Percentiles rank a stretch among this genome's conserved stretches.
Conservation (phyloP, 37 sponge, comb jelly and placozoan genomes). For the Halisarca cf. caerulea region DNA sequence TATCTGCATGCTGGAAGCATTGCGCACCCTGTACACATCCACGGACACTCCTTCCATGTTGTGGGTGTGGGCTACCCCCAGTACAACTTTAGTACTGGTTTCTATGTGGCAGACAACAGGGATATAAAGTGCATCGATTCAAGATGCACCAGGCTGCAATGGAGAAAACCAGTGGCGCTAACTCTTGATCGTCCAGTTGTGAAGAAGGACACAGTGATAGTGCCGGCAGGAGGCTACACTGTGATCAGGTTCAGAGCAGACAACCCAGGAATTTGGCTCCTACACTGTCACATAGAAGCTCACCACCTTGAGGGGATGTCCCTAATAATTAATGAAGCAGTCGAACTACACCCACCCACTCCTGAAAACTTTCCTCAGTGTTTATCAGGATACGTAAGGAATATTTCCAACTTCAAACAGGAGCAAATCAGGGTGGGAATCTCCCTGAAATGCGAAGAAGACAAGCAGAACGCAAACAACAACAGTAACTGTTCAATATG, state of each 20-base stretch:
- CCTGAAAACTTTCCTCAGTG: not conserved
- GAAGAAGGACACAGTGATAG: constrained; percentile 82
- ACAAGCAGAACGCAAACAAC: not conserved
- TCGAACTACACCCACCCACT: not conserved
- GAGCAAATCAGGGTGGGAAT: not conserved
- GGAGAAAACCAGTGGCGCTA: not conserved
- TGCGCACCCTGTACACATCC: constrained; percentile 78
- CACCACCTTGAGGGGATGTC: constrained; percentile 86
- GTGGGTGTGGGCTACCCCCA: constrained; percentile 51
- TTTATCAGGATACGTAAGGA: not conserved
- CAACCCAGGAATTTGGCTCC: constrained; percentile 94
- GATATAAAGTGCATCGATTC: constrained; percentile 15
- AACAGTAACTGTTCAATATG: not conserved
- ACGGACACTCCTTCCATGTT: constrained; percentile 79
- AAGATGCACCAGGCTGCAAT: not conserved
- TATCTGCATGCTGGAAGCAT: not conserved
- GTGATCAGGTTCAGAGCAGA: constrained; percentile 73
- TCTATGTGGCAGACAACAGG: not conserved
- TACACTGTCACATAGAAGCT: constrained; percentile 89
- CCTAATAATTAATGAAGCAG: constrained; percentile 56
- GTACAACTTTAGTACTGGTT: constrained; percentile 39
- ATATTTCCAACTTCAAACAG: not conserved
- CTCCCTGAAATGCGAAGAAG: not conserved
- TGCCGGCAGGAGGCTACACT: constrained; percentile 87
- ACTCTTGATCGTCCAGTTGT: not conserved